phyloP scores from a whole-genome alignment of 2,888 invertebrate genomes.

The Neria commutata region DNA sequence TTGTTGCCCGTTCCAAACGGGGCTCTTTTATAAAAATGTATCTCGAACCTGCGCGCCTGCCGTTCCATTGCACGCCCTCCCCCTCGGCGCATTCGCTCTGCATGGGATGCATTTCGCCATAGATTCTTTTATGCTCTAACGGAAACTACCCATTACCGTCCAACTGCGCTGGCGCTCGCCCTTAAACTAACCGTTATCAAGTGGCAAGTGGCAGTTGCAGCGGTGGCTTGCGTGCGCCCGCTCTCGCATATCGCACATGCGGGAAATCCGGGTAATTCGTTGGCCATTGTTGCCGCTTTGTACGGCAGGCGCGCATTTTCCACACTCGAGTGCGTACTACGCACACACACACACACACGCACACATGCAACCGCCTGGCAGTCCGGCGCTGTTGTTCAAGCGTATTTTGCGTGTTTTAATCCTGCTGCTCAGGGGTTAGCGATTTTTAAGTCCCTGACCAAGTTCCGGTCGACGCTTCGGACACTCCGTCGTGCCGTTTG shows the following conservation, averaged over 20 bases:
- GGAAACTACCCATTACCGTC: constrained; percentile 17
- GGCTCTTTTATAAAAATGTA: too few species aligned
- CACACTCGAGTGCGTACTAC: constrained; percentile 36
- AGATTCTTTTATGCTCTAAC: constrained; percentile 6
- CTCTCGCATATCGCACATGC: constrained; percentile 34
- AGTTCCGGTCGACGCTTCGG: too few species aligned
- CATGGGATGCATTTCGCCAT: background rate
- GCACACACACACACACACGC: too few species aligned
- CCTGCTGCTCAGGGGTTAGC: constrained; percentile 51
- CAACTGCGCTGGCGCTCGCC: background rate
- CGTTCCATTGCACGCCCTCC: constrained; percentile 12
- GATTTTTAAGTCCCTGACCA: too few species aligned
- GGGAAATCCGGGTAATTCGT: constrained; percentile 47
- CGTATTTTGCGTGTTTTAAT: constrained; percentile 46
- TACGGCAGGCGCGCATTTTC: constrained; percentile 32
- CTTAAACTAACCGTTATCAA: background rate
- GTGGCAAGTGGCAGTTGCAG: too few species aligned
- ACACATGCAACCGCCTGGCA: too few species aligned
- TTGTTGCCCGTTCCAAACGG: too few species aligned
- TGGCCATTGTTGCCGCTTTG: constrained; percentile 9
- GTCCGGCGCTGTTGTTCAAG: too few species aligned
- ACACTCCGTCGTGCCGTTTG: too few species aligned
- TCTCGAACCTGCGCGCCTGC: too few species aligned
- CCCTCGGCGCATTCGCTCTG: constrained; percentile 1
- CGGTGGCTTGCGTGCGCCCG: background rate